A percentile compares a stretch with the other conserved stretches of the same genome.
Evolutionary conservation across 2,888 invertebrate genomes (phyloP).

Genomic region (Cristatella mucedo): DNA sequence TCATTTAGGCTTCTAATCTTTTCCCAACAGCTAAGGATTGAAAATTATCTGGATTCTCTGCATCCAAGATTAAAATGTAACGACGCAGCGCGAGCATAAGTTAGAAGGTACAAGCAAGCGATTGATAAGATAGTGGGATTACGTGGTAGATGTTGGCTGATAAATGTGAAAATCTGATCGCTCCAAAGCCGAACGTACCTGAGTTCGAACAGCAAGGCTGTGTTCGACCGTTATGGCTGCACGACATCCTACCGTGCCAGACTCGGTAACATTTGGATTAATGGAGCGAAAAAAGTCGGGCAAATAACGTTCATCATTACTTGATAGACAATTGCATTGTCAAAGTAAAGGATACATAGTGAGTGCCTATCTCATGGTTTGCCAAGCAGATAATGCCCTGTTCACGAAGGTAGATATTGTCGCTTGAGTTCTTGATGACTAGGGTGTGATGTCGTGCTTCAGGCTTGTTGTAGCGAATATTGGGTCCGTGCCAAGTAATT

Average conservation of each 20-base stretch:
- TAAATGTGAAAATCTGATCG: too few relatives aligned
- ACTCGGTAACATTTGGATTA: slow-evolving; percentile 4
- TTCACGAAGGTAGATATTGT: slow-evolving; percentile 28
- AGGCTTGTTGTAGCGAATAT: slow-evolving; percentile 22
- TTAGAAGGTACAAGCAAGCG: too few relatives aligned
- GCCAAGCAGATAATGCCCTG: slow-evolving; percentile 28
- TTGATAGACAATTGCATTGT: background rate
- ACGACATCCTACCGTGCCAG: too few relatives aligned
- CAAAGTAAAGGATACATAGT: slow-evolving; percentile 34
- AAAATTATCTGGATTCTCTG: too few relatives aligned
- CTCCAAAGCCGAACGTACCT: too few relatives aligned
- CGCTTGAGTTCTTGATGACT: slow-evolving; percentile 25
- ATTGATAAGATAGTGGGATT: too few relatives aligned
- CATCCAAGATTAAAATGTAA: too few relatives aligned
- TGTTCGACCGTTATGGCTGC: too few relatives aligned
- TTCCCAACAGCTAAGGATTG: background rate
- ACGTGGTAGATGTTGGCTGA: too few relatives aligned
- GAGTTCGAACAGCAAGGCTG: too few relatives aligned
- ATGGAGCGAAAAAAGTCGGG: slow-evolving; percentile 6
- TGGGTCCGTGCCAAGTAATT: slow-evolving; percentile 33
- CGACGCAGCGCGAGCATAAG: too few relatives aligned
- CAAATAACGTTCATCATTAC: too few relatives aligned
- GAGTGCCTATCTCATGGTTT: slow-evolving; percentile 37
- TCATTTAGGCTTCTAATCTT: slow-evolving; percentile 32
- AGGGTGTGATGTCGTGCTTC: slow-evolving; percentile 29